phyloP scores from a whole-genome alignment of 1,140 invertebrate genomes.

The Chironomus tepperi region DNA sequence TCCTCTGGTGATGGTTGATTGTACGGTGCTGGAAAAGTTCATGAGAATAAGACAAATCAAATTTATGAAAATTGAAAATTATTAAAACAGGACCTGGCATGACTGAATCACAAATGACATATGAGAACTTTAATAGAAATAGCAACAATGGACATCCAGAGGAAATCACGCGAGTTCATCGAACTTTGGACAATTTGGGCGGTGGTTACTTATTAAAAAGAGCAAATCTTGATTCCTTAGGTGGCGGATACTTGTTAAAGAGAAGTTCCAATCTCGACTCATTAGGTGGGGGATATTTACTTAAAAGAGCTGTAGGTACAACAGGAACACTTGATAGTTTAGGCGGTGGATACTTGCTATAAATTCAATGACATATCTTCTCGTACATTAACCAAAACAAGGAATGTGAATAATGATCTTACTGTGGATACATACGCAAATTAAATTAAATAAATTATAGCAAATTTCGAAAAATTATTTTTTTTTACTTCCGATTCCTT shows the following conservation, averaged over 20 bases:
- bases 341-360: background rate
- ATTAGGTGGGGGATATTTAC: background rate
- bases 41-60: background rate
- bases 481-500: background rate
- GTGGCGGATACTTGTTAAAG: constrained; percentile 7
- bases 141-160: background rate
- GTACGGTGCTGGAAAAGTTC: background rate
- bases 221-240: background rate
- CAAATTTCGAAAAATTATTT: background rate
- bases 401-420: background rate
- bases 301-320: background rate
- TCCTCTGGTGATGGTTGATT: too few relatives aligned
- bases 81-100: background rate
- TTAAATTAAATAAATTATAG: background rate
- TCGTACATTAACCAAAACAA: too few relatives aligned
- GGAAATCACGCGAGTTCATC: background rate
- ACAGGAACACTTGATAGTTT: background rate
- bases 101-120: background rate
- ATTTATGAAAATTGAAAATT: background rate
- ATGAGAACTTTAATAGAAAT: background rate
- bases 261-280: background rate
- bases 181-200: constrained; percentile 4
- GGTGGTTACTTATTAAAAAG: constrained; percentile 5
- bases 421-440: background rate
- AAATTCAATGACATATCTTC: too few relatives aligned